Percentiles rank a stretch among this genome's conserved stretches.
These are phyloP conservation scores for Brachyrhaphis roseni DNA, from an alignment of 2,797 vertebrate genomes.

Conservation along the genomic window DNA sequence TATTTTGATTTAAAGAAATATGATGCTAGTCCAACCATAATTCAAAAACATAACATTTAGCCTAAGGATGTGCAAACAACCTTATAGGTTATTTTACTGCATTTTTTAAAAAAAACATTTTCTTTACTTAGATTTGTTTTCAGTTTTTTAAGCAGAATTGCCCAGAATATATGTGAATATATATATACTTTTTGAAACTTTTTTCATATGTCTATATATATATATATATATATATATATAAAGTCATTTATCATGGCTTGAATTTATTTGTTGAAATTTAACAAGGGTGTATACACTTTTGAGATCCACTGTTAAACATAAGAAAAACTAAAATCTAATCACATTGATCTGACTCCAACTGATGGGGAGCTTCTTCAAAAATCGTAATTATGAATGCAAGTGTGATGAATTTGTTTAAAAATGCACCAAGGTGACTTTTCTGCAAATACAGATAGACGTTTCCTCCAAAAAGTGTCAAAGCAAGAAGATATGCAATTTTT, in stretches of 20 bases:
- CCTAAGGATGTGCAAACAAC: not conserved
- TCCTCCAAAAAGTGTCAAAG: constrained; percentile 41
- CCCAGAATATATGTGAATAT: not conserved
- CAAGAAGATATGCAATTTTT: constrained; percentile 22
- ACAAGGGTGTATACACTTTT: not conserved
- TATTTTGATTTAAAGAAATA: not conserved
- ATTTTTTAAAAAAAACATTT: not conserved
- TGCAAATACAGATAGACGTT: constrained; percentile 38
- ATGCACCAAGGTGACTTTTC: constrained; percentile 37
- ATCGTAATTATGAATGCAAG: constrained; percentile 40
- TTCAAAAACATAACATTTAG: not conserved
- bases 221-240: too few relatives aligned
- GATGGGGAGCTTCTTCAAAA: constrained; percentile 46
- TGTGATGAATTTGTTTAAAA: constrained; percentile 51
- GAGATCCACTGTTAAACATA: constrained; percentile 5
- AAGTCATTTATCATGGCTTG: not conserved
- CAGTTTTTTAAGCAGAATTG: not conserved
- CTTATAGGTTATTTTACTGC: not conserved
- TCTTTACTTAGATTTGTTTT: not conserved
- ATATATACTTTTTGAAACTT: not conserved
- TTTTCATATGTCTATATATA: too few relatives aligned
- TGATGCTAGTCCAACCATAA: not conserved
- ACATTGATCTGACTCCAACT: constrained; percentile 24
- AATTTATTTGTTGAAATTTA: not conserved
- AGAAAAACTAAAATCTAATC: constrained; percentile 22